These are phyloP conservation scores for Vesta saturnalis DNA, from an alignment of 2,888 invertebrate species.

Conservation along the genomic window DNA sequence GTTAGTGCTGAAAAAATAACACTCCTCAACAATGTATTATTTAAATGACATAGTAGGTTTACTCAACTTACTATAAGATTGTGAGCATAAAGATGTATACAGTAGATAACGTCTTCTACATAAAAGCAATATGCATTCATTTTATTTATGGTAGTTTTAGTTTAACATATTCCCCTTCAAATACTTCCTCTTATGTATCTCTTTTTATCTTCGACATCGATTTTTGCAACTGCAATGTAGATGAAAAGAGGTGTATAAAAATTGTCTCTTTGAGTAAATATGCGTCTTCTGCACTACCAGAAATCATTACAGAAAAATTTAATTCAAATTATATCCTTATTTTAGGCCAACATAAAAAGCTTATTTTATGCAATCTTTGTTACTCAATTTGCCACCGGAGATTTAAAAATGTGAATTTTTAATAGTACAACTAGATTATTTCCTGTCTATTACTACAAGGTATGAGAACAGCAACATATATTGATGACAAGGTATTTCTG, in stretches of 20 bases:
- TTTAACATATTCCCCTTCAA: conserved; percentile 1
- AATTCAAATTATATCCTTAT: no score
- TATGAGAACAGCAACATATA: no score
- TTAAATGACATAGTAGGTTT: not conserved
- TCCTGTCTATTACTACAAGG: no score
- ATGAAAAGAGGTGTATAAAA: not conserved
- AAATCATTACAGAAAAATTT: not conserved
- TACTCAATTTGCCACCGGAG: no score
- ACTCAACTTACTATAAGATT: not conserved
- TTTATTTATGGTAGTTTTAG: not conserved
- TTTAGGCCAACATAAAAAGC: no score
- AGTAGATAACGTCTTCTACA: not conserved
- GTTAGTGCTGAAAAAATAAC: not conserved
- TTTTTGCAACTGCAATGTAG: not conserved
- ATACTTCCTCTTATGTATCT: no score
- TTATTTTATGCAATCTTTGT: no score
- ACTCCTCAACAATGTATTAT: not conserved
- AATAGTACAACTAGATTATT: no score
- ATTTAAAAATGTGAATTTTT: no score
- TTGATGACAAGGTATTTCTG: no score
- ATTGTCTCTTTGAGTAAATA: not conserved
- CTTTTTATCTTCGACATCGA: not conserved
- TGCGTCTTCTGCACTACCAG: no score
- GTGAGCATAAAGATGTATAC: not conserved
- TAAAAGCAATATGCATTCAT: not conserved